Evolutionary conservation across 2,888 invertebrate species (phyloP), one percentile per base, ranked within the genome.

Genomic region (Heliconius ismenius): DNA sequence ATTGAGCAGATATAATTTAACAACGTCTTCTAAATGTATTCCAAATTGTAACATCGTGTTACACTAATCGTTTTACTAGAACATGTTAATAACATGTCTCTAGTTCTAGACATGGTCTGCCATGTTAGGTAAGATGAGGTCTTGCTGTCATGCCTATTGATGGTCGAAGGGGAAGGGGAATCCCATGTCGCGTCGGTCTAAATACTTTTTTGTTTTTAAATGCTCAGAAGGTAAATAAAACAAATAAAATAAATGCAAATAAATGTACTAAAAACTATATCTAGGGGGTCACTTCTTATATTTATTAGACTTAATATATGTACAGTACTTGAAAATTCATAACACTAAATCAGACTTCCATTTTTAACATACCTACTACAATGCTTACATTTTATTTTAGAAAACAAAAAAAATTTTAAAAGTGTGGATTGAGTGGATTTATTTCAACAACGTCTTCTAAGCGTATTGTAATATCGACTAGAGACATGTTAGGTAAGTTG

Each of bases 401-500:
- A n/a, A 36, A 65, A 49, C 18, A 32, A 60, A 43, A 62, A 3
- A 62, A 4, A 1, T 63, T 18, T 49, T 49, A 49, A 49, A 49
- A 67, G 9, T n/a, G 9, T 13, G 87, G 86, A 82, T 94, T 94
- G 78, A 88, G 89, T 1, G 91, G 88, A 82, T 93, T 94, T 4
- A 83, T 84, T 77, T 95, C 92, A 0, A 94, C 92, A 28, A 87
- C 86, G 81, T 96, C 95, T 63, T 89, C 92, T 83, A 96, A 95
- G 32, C 90, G 90, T 80, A 97, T 95, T n/a, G 89, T 95, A 74
- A 97, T 88, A 81, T 96, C 96, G 65, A 95, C 92, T 4, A 95
- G 93, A 13, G 92, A 89, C 97, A 97, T 97, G 86, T 97, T 97
- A 2, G 95, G 91, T 3, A 96, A 95, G 28, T 96, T 88, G 88